Evolutionary conservation across 2,113 vertebrate species (phyloP).

Genomic region (Petromus typicus): DNA sequence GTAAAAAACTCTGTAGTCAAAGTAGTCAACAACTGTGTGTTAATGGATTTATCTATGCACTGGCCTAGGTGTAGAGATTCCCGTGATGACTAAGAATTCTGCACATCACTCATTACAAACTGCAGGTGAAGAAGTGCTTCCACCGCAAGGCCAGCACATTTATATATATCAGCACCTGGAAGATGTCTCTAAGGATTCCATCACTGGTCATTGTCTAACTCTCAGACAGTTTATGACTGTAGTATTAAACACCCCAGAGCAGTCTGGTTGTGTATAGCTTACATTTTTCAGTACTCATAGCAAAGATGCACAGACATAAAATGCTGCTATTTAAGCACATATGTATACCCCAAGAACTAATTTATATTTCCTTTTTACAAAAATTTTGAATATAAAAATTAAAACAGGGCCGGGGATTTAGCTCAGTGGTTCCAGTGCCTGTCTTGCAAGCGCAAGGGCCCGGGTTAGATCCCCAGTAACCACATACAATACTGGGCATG

Average conservation of each 20-base stretch:
- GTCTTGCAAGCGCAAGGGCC: too few species aligned
- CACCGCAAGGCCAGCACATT: neutral
- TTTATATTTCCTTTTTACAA: conserved; percentile 42
- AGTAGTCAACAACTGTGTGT: neutral
- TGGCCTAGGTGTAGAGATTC: neutral
- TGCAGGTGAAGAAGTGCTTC: neutral
- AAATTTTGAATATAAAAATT: too few species aligned
- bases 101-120: neutral
- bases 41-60: conserved; percentile 1
- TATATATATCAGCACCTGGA: conserved; percentile 47
- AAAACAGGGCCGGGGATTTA: too few species aligned
- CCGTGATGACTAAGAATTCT: too few species aligned
- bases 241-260: conserved; percentile 20
- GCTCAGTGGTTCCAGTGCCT: too few species aligned
- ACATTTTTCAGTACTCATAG: neutral
- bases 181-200: neutral
- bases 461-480: too few species aligned
- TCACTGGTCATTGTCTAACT: conserved; percentile 44
- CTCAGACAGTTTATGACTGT: conserved; percentile 53
- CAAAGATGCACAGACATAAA: conserved; percentile 13
- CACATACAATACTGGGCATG: too few species aligned
- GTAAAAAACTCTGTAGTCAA: neutral
- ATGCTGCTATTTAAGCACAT: conserved; percentile 3
- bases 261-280: neutral
- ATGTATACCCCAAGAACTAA: neutral